A percentile compares a stretch with the other conserved stretches of the same genome.
phyloP scores from a whole-genome alignment of 2,888 invertebrate species.

The Sisyra nigra region DNA sequence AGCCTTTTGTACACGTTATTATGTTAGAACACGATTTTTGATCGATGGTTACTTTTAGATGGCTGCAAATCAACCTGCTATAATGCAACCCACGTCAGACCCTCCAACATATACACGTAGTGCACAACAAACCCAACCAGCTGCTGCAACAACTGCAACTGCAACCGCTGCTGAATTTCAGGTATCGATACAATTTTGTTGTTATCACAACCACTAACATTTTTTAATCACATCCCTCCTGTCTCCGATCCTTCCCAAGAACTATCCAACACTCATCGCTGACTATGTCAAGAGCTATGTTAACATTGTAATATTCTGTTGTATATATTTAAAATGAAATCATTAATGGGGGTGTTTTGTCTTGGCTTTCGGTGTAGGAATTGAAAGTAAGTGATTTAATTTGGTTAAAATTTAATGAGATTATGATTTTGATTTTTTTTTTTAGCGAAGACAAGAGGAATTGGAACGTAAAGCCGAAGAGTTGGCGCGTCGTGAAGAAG shows the following conservation, averaged over 20 bases:
- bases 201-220: no score
- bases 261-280: no score
- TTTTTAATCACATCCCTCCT: no score
- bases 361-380: neutral
- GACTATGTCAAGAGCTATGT: no score
- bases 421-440: constrained; percentile 4
- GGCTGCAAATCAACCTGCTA: constrained; percentile 49
- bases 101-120: constrained; percentile 48
- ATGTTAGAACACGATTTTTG: neutral
- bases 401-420: neutral
- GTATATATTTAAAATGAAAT: no score
- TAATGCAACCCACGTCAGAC: constrained; percentile 65
- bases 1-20: neutral
- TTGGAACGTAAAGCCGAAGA: constrained; percentile 84
- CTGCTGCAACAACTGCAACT: constrained; percentile 28
- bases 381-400: neutral
- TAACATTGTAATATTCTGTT: no score
- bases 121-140: constrained; percentile 38
- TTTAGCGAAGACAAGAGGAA: constrained; percentile 72
- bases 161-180: constrained; percentile 60
- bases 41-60: constrained; percentile 12
- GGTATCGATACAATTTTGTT: constrained; percentile 27
- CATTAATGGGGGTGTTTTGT: neutral
- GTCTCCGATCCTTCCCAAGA: no score
- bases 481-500: constrained; percentile 74